phyloP scores from a whole-genome alignment of 2,113 vertebrate species.

The Phocoena sinus region DNA sequence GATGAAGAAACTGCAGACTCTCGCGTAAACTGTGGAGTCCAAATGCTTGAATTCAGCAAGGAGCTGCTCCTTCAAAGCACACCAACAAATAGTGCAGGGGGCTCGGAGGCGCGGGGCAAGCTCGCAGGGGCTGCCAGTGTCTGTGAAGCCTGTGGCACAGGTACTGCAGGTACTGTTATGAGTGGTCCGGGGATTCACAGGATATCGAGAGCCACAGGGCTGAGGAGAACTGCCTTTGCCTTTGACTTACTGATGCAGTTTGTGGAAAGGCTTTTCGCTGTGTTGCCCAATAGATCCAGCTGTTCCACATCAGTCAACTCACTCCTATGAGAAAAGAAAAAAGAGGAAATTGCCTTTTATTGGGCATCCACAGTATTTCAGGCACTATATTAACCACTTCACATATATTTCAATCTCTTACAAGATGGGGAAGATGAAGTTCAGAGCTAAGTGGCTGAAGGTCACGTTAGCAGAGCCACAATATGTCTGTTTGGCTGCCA shows the following conservation, averaged over 20 bases:
- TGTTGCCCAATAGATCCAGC: not conserved
- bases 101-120: accelerated
- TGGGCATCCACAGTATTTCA: not conserved
- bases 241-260: not conserved
- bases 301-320: not conserved
- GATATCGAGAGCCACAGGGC: not conserved
- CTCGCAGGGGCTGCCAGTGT: not conserved
- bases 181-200: not conserved
- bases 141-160: not conserved
- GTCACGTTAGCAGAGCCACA: not conserved
- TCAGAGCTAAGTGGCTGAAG: not conserved
- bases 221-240: not conserved
- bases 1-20: not conserved
- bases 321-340: not conserved
- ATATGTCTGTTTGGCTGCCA: not conserved
- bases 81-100: not conserved
- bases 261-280: not conserved
- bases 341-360: not conserved
- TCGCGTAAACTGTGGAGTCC: not conserved
- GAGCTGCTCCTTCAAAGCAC: not conserved
- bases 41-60: not conserved
- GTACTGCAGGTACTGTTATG: not conserved
- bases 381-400: not conserved
- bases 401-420: not conserved
- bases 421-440: not conserved